These are phyloP conservation scores for Dipodomys spectabilis DNA, from an alignment of 2,113 vertebrate species.

Conservation along the genomic window DNA sequence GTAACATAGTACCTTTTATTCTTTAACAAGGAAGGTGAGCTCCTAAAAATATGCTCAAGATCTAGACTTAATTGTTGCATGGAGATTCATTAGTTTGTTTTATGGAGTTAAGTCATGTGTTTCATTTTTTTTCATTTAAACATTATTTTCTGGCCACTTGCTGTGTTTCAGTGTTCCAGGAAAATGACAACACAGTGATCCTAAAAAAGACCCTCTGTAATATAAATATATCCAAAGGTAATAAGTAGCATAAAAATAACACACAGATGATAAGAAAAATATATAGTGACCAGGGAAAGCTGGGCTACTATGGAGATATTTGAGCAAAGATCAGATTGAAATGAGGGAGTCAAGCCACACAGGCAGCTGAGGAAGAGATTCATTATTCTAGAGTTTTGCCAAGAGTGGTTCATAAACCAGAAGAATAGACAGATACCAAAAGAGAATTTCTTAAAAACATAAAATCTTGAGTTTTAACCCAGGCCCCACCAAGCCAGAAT, in stretches of 20 bases:
- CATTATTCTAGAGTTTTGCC: conserved; percentile 23
- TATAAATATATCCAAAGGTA: neutral
- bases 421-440: neutral
- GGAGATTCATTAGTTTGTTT: neutral
- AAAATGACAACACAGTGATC: neutral
- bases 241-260: conserved; percentile 4
- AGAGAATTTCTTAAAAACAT: neutral
- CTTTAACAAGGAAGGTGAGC: neutral
- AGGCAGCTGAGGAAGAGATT: neutral
- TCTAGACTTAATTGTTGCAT: neutral
- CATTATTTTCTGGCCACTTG: neutral
- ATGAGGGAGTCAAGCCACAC: neutral
- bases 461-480: neutral
- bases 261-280: neutral
- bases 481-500: neutral
- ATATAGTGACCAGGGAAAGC: neutral
- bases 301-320: neutral
- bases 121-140: neutral
- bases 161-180: neutral
- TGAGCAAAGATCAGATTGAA: conserved; percentile 20
- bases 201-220: neutral
- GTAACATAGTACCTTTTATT: neutral
- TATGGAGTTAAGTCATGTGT: neutral
- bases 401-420: neutral
- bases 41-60: neutral